A percentile compares a stretch with the other conserved stretches of the same genome.
Conservation (phyloP, 1,140 invertebrate genomes). For the Bombus haemorrhoidalis region DNA sequence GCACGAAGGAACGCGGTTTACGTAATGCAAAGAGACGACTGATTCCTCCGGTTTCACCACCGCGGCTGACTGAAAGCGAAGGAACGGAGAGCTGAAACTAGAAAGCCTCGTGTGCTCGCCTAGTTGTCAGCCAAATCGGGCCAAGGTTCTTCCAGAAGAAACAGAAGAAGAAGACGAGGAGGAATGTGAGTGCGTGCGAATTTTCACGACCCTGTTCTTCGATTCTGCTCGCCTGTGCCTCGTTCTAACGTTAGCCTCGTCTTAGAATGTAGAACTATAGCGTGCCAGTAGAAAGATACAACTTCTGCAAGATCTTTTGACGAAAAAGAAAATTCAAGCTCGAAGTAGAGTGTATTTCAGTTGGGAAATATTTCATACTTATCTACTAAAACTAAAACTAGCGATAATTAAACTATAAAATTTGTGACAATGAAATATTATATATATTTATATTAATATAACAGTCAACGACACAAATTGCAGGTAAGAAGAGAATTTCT, state of each 20-base stretch:
- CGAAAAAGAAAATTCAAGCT: too few relatives aligned
- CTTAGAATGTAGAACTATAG: background rate
- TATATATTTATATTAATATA: too few relatives aligned
- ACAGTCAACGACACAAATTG: too few relatives aligned
- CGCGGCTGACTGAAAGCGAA: conserved; percentile 12
- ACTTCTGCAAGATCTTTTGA: too few relatives aligned
- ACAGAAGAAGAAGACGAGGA: conserved; percentile 30
- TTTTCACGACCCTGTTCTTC: conserved; percentile 53
- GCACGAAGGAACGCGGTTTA: conserved; percentile 19
- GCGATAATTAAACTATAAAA: background rate
- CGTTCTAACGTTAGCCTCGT: background rate
- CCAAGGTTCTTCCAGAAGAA: conserved; percentile 64
- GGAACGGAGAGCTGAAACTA: conserved; percentile 51
- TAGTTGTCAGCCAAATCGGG: conserved; percentile 55
- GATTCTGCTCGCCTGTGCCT: background rate
- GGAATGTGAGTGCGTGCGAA: conserved; percentile 48
- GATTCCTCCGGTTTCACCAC: conserved; percentile 24
- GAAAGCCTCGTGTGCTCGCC: conserved; percentile 46
- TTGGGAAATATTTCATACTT: background rate
- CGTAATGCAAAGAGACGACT: conserved; percentile 14
- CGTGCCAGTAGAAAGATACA: too few relatives aligned
- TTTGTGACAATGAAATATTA: background rate
- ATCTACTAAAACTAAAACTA: background rate
- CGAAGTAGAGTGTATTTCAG: too few relatives aligned
- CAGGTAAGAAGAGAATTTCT: too few relatives aligned